Conservation (phyloP, 2,113 vertebrate genomes). For the Sapayoa aenigma region DNA sequence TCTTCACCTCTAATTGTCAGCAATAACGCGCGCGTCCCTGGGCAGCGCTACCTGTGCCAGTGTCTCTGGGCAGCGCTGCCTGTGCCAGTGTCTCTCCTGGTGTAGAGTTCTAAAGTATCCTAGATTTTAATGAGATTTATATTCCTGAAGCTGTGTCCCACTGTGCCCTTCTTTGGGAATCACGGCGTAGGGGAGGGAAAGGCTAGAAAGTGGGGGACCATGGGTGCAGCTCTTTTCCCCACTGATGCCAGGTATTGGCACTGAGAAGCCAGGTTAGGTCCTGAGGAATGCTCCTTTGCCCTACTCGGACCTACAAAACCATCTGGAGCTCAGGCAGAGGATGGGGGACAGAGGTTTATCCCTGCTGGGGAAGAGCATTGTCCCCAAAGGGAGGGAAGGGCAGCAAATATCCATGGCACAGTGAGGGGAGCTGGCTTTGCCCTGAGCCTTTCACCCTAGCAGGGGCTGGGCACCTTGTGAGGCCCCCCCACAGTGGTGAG, state of each 20-base stretch:
- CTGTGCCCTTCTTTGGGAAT: slow-evolving; percentile 57
- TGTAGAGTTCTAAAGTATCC: slow-evolving; percentile 76
- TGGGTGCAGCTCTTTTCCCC: not conserved
- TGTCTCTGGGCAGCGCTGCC: slow-evolving; percentile 45
- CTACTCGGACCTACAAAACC: not conserved
- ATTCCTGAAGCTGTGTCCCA: slow-evolving; percentile 68
- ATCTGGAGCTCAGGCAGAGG: not conserved
- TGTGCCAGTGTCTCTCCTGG: slow-evolving; percentile 57
- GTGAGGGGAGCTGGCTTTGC: not conserved
- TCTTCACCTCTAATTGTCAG: slow-evolving; percentile 62
- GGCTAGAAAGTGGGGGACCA: not conserved
- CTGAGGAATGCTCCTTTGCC: not conserved
- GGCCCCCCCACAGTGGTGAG: not conserved
- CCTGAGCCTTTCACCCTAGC: not conserved
- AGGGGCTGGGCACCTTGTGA: not conserved
- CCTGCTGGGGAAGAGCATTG: not conserved
- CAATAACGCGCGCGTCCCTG: slow-evolving; percentile 54
- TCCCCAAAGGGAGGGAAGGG: not conserved
- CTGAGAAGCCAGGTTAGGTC: not conserved
- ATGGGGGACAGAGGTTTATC: not conserved
- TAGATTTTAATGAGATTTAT: slow-evolving; percentile 84
- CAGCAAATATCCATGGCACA: not conserved
- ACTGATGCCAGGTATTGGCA: not conserved
- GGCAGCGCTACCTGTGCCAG: slow-evolving; percentile 52
- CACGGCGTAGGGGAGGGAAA: not conserved